Conservation (phyloP, 1,140 invertebrate genomes). For the Leucophenga varia region DNA sequence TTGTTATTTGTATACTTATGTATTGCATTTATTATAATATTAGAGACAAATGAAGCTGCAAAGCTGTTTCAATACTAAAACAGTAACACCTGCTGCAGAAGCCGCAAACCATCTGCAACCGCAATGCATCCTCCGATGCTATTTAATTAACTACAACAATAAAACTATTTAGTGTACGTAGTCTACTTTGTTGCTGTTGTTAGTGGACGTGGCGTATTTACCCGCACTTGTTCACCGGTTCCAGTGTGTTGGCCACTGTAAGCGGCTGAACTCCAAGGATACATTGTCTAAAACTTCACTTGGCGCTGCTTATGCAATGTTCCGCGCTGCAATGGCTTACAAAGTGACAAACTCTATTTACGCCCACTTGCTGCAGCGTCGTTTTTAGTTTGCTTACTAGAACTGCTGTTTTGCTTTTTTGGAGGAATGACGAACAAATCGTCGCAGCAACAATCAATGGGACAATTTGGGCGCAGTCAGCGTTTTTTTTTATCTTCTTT, state of each 20-base stretch:
- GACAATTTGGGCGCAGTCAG: constrained; percentile 22
- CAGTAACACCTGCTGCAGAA: background rate
- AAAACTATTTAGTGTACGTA: no score
- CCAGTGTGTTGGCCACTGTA: constrained; percentile 35
- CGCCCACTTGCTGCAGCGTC: constrained; percentile 9
- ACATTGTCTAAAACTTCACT: constrained; percentile 34
- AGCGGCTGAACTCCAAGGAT: constrained; percentile 44
- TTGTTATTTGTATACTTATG: no score
- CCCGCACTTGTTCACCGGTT: constrained; percentile 19
- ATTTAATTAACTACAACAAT: no score
- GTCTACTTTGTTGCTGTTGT: no score
- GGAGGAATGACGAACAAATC: constrained; percentile 23
- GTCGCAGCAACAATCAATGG: constrained; percentile 19
- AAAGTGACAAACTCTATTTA: no score
- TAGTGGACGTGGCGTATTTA: constrained; percentile 32
- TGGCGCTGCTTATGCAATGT: constrained; percentile 5
- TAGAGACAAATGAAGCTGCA: no score
- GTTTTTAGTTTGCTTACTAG: constrained; percentile 8
- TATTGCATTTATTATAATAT: no score
- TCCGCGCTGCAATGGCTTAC: constrained; percentile 7
- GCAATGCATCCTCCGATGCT: constrained; percentile 8
- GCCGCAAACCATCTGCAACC: no score
- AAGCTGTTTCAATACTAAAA: no score
- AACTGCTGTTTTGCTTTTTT: no score
- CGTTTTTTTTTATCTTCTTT: constrained; percentile 15